These are phyloP conservation scores for Trematomus loennbergii DNA, from an alignment of 2,113 vertebrate species.

Conservation along the genomic window DNA sequence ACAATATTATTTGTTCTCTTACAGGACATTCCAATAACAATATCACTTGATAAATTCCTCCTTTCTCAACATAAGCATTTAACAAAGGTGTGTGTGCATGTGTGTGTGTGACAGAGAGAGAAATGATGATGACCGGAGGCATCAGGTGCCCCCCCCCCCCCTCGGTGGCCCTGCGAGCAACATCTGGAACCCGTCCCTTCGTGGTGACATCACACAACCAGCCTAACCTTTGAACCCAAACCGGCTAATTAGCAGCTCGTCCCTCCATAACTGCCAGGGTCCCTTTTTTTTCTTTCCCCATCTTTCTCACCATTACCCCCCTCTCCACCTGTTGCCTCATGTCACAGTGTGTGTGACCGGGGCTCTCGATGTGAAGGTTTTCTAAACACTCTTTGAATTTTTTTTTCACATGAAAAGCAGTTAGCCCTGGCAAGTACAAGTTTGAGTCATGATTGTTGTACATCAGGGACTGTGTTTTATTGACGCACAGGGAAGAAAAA, in stretches of 20 bases:
- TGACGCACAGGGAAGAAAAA: conserved; percentile 9
- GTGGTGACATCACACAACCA: conserved; percentile 75
- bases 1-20: no score
- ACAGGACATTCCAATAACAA: no score
- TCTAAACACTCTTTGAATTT: conserved; percentile 1
- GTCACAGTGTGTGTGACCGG: conserved; percentile 52
- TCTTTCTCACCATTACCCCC: conserved; percentile 24
- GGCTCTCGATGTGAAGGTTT: background rate
- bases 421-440: background rate
- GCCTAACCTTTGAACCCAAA: conserved; percentile 79
- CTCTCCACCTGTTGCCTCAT: conserved; percentile 75
- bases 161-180: conserved; percentile 53
- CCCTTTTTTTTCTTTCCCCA: conserved; percentile 49
- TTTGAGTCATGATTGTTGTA: conserved; percentile 30
- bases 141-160: conserved; percentile 58
- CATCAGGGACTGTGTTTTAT: conserved; percentile 63
- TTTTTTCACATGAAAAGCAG: background rate
- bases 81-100: conserved; percentile 30
- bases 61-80: conserved; percentile 1
- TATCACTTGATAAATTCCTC: no score
- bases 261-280: conserved; percentile 64
- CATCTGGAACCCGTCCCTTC: conserved; percentile 79
- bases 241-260: conserved; percentile 82
- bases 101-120: conserved; percentile 37
- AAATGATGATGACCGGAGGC: conserved; percentile 55